Evolutionary conservation across 1,140 invertebrate genomes (phyloP).

Genomic region (Leptopilina boulardi): DNA sequence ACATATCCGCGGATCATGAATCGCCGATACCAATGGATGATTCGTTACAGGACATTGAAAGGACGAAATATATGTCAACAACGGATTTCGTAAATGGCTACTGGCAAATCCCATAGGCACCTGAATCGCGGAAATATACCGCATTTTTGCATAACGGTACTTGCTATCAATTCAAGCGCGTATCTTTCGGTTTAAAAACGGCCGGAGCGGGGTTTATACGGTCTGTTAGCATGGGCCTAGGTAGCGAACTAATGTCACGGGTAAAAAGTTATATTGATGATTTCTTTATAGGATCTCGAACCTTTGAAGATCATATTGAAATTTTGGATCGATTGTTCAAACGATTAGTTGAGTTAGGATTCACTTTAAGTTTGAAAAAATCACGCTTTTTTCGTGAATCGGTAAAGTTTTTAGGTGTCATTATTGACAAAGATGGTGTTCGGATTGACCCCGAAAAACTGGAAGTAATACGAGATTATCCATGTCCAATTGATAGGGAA

Average conservation of each 20-base stretch:
- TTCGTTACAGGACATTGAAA: neutral
- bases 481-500: neutral
- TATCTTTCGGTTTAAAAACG: neutral
- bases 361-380: neutral
- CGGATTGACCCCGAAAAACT: neutral
- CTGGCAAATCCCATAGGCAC: neutral
- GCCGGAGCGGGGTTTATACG: too few relatives aligned
- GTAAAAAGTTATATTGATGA: too few relatives aligned
- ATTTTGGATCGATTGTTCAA: too few relatives aligned
- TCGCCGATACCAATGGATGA: neutral
- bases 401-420: neutral
- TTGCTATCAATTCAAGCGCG: neutral
- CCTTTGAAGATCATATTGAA: too few relatives aligned
- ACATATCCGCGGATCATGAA: neutral
- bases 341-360: too few relatives aligned
- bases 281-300: too few relatives aligned
- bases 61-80: neutral
- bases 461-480: neutral
- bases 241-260: too few relatives aligned
- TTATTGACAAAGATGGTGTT: neutral
- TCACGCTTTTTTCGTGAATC: neutral
- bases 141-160: neutral
- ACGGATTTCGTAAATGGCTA: slow-evolving; percentile 14
- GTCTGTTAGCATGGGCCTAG: too few relatives aligned
- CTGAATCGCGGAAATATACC: neutral